phyloP scores from a whole-genome alignment of 1,140 invertebrate genomes.

The Lucilia sericata region DNA sequence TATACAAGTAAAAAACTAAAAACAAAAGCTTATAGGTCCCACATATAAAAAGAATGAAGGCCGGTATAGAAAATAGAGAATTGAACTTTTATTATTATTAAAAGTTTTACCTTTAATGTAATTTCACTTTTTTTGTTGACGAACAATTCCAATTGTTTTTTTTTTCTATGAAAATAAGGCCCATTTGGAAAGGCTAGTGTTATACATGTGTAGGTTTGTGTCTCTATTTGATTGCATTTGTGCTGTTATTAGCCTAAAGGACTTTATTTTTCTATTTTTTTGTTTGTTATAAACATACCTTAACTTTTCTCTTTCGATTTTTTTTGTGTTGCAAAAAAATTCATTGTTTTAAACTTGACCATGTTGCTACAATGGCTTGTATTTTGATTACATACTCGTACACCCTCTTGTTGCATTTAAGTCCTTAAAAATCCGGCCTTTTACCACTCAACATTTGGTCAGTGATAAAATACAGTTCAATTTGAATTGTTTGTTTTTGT shows the following conservation, averaged over 20 bases:
- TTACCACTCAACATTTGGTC: not conserved
- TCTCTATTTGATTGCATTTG: conserved; percentile 29
- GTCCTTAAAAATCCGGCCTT: not conserved
- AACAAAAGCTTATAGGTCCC: not conserved
- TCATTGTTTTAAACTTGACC: conserved; percentile 24
- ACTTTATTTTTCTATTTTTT: not conserved
- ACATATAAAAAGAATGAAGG: no score
- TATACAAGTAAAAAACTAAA: not conserved
- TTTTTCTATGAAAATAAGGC: not conserved
- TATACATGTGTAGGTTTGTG: not conserved
- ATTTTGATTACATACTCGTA: conserved; percentile 22
- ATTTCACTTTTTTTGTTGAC: conserved; percentile 17
- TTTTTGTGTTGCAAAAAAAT: not conserved
- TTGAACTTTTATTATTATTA: conserved; percentile 14
- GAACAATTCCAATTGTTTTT: not conserved
- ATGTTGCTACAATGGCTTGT: not conserved
- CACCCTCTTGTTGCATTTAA: conserved; percentile 2
- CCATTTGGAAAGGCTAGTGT: not conserved
- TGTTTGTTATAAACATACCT: not conserved
- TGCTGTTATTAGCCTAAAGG: conserved; percentile 23
- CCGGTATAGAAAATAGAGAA: not conserved
- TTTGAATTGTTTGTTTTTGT: not conserved
- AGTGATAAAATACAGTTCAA: not conserved
- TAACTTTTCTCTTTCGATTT: not conserved
- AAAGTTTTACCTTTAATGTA: conserved; percentile 3